These are phyloP conservation scores for Trachymyrmex cornetzi DNA, from an alignment of 1,140 invertebrate genomes.

Conservation along the genomic window DNA sequence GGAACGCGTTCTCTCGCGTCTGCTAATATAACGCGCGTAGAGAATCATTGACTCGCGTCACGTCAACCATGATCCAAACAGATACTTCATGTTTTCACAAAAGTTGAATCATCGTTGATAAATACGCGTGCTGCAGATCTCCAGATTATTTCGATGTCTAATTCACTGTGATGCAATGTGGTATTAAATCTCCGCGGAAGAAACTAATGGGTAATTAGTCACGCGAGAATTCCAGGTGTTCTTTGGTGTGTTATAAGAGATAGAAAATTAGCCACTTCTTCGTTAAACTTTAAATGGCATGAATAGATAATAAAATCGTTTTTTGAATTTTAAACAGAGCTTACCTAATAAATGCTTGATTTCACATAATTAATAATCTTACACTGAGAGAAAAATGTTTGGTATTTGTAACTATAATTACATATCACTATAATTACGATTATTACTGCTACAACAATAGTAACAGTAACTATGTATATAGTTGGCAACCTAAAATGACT, in stretches of 20 bases:
- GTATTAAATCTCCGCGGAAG: background rate
- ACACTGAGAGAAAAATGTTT: no score
- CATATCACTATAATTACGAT: no score
- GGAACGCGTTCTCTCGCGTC: constrained; percentile 16
- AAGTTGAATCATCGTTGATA: constrained; percentile 10
- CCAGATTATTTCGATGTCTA: background rate
- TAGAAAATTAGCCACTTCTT: constrained; percentile 1
- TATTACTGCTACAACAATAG: no score
- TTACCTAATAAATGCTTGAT: background rate
- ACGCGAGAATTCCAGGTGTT: background rate
- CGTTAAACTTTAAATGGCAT: background rate
- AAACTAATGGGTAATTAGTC: constrained; percentile 7
- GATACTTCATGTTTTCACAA: constrained; percentile 32
- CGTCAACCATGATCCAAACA: background rate
- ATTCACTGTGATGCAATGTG: constrained; percentile 1
- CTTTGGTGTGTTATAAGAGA: background rate
- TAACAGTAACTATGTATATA: no score
- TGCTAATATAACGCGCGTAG: constrained; percentile 24
- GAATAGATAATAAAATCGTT: background rate
- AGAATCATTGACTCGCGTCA: constrained; percentile 55
- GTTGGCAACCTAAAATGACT: no score
- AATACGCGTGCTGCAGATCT: background rate
- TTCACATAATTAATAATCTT: background rate
- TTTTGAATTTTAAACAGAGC: background rate
- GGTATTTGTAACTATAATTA: no score